phyloP scores from a whole-genome alignment of 1,140 invertebrate species.

The Metopolophium dirhodum region DNA sequence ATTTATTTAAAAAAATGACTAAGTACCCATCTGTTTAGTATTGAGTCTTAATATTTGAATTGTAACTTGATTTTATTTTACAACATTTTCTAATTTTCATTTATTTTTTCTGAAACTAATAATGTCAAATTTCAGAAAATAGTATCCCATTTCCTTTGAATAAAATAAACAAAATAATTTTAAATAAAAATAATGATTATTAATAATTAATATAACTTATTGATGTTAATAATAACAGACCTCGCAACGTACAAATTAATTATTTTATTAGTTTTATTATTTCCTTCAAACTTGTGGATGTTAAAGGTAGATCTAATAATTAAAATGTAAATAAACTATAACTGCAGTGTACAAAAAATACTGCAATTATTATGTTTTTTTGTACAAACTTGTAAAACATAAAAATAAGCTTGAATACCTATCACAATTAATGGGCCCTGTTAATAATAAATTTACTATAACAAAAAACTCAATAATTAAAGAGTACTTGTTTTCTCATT shows the following conservation, averaged over 20 bases:
- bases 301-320: neutral
- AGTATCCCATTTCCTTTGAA: neutral
- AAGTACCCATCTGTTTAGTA: neutral
- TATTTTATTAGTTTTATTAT: neutral
- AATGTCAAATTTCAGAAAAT: neutral
- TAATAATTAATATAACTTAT: slow-evolving; percentile 1
- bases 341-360: neutral
- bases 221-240: neutral
- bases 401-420: neutral
- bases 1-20: neutral
- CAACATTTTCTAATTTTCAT: too few species aligned
- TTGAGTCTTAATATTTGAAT: neutral
- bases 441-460: neutral
- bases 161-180: neutral
- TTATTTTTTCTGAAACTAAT: neutral
- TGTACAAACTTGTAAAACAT: neutral
- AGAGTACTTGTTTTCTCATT: neutral
- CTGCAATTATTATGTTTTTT: neutral
- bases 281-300: neutral
- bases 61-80: neutral
- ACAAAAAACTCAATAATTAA: neutral
- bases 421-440: neutral
- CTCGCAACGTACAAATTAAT: neutral
- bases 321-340: neutral
- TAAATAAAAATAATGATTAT: neutral